Base-by-base conservation (phyloP, 2,888 invertebrate species). In the Diadegma fenestrale region DNA sequence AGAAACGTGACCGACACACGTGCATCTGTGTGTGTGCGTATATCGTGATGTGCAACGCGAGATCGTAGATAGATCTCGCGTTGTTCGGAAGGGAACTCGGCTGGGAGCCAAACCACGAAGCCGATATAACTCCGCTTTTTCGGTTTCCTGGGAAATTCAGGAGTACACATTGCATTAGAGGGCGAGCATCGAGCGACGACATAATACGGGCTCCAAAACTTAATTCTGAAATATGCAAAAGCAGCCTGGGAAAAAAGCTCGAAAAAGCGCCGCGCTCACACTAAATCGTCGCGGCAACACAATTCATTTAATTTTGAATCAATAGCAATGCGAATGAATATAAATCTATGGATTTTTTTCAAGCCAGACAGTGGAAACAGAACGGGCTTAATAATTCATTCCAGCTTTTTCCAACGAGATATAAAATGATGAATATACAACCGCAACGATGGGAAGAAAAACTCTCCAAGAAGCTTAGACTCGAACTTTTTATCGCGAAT, bases 101-200 rank as follows among this genome's bases (percentile, higher is more conserved):
- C 83, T 12, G 30, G 4, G 72, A 76, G 82, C 85, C 85, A 85
- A 85, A 83, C 83, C 76, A 37, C 83, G 41, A 83, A 80, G n/a
- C 83, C 83, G 58, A 80, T 66, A 48, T 51, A 33, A 26, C 30
- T 45, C 19, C 45, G 45, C 41, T 68, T 33, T 63, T 54, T 66
- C 22, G 30, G n/a, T 12, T 69, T 48, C 45, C 45, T 54, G 48
- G 33, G 22, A 19, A 63, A 69, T 75, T 73, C 51, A 63, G 75
- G 71, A 68, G 72, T 69, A 78, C 78, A 41, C 68, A 78, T 85
- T 26, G 85, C 78, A 85, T 85, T 85, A 81, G 69, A 61, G n/a
- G n/a, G 30, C 51, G 45, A 33, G 69, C 26, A 30, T 17, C 51
- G 51, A 14, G 19, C n/a, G 54, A 54, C 37, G n/a, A 58, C 26